These are phyloP conservation scores for Heliocidaris erythrogramma DNA, from an alignment of 35 echinoderm and acorn worm species.

Conservation along the genomic window DNA sequence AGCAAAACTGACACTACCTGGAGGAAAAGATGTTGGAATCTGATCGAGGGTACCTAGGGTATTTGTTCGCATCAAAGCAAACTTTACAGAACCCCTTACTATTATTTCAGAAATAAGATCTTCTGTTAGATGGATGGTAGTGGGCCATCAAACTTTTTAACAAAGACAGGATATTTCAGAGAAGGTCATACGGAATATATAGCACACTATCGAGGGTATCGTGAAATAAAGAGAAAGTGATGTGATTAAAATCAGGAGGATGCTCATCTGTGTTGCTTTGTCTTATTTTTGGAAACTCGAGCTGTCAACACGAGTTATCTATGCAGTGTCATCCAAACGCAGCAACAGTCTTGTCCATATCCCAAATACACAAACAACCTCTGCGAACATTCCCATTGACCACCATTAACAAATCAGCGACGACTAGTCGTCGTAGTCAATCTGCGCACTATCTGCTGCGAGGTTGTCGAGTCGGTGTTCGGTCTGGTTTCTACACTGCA, in stretches of 20 bases:
- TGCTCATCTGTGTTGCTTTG: not conserved
- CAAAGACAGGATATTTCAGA: not conserved
- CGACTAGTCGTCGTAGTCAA: too few relatives aligned
- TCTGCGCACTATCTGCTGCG: too few relatives aligned
- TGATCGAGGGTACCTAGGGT: too few relatives aligned
- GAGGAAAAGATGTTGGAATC: too few relatives aligned
- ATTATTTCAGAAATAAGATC: not conserved
- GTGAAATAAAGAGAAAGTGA: not conserved
- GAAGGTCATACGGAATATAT: not conserved
- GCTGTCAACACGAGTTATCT: slow-evolving; percentile 9
- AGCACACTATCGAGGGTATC: not conserved
- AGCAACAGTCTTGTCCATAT: not conserved
- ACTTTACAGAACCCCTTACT: not conserved
- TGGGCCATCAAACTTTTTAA: not conserved
- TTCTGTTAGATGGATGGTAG: not conserved
- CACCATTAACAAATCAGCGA: too few relatives aligned
- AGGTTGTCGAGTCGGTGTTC: not conserved
- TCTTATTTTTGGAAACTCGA: not conserved
- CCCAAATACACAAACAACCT: not conserved
- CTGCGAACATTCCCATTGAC: not conserved
- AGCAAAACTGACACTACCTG: too few relatives aligned
- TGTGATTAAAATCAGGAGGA: not conserved
- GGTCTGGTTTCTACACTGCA: not conserved
- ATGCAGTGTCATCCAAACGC: not conserved
- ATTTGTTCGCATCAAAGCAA: not conserved